Base-by-base conservation (phyloP, 2,888 invertebrate species). In the Ischnus inquisitorius region DNA sequence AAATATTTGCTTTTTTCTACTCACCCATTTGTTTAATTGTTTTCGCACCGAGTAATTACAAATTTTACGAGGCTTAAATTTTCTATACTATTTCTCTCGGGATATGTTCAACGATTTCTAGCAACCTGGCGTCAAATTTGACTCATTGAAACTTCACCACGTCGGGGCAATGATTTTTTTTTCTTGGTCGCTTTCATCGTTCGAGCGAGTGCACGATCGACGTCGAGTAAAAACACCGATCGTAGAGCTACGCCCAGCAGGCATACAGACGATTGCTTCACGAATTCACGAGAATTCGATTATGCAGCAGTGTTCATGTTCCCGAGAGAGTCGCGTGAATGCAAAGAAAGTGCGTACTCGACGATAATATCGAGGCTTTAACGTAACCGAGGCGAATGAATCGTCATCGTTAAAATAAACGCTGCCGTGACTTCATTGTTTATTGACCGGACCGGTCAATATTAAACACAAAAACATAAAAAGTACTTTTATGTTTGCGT, bases 251-350 rank as follows among this genome's bases (percentile, higher is more conserved):
- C 54, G 12, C 60, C 19, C 43, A 12, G 22, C 60, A 57, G 25
- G 39, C 54, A 65, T 76, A n/a, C 54, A 22, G 51, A 54, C 5
- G 60, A 83, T 83, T 83, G 83, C 77, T 77, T 69, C 76, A 74
- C 74, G 39, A 83, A 83, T 83, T 79, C 76, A 34, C 62, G 72
- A 67, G 51, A 77, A 77, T 62, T 62, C 72, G 79, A 76, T 83
- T 77, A 83, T 79, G 83, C 79, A 76, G 75, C 79, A 34, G 62
- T 60, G 25, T 60, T 48, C 77, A 57, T 76, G 75, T 48, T 67
- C 43, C 43, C 22, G 64, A 57, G 64, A 57, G 79, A 57, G 51
- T 57, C 67, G 43, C 77, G 68, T 39, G 83, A 84, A 74, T 80
- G 74, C 77, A 57, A 80, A 64, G 80, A 84, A 77, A 84, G 77